These are phyloP conservation scores for Biston stratarius DNA, from an alignment of 2,888 invertebrate genomes.

Conservation along the genomic window DNA sequence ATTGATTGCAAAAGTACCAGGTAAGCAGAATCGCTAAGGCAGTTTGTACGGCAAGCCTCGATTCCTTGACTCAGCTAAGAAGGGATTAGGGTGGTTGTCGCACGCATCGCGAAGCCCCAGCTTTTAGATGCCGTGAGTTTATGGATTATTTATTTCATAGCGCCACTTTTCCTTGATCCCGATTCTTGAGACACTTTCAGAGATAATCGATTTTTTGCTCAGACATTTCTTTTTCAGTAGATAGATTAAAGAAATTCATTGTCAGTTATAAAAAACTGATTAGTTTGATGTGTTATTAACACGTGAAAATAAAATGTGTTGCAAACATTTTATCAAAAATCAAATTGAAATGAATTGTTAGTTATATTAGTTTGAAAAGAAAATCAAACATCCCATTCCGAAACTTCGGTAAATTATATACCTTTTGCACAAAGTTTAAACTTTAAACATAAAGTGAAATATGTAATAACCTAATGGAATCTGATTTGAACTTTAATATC, in stretches of 20 bases:
- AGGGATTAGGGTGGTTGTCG: conserved; percentile 73
- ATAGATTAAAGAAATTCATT: too few relatives aligned
- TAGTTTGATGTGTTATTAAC: too few relatives aligned
- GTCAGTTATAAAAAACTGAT: too few relatives aligned
- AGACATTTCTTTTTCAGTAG: conserved; percentile 1
- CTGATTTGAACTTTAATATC: conserved; percentile 18
- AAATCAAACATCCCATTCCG: conserved; percentile 3
- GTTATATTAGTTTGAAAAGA: background rate
- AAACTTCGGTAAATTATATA: conserved; percentile 4
- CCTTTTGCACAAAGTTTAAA: background rate
- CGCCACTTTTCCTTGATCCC: conserved; percentile 43
- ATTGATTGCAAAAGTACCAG: conserved; percentile 50
- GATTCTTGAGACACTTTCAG: conserved; percentile 36
- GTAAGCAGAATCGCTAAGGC: conserved; percentile 58
- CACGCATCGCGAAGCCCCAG: conserved; percentile 63
- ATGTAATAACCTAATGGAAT: conserved; percentile 18
- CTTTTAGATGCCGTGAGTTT: conserved; percentile 49
- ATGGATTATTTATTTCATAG: conserved; percentile 56
- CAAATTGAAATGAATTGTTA: too few relatives aligned
- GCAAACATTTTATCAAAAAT: too few relatives aligned
- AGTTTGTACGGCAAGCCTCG: conserved; percentile 62
- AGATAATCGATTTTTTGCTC: conserved; percentile 25
- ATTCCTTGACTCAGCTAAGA: conserved; percentile 74
- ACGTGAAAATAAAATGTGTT: too few relatives aligned
- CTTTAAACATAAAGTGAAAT: conserved; percentile 1